phyloP scores from a whole-genome alignment of 1,140 invertebrate species.

The Anagrus nilaparvatae region DNA sequence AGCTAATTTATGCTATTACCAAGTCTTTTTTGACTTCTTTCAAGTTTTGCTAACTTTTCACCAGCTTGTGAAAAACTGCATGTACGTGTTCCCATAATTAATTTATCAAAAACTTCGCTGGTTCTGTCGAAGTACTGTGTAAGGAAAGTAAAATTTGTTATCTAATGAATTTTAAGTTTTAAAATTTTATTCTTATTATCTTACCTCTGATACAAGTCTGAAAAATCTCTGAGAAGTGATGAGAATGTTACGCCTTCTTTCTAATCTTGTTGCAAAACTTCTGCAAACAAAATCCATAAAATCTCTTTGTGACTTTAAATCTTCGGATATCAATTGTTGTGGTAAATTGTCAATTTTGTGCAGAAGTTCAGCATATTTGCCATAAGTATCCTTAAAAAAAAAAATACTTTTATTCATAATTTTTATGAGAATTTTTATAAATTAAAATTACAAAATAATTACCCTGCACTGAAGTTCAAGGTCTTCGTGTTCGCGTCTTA shows the following conservation, averaged over 20 bases:
- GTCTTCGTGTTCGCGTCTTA: slow-evolving; percentile 62
- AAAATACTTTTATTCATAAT: too few species aligned
- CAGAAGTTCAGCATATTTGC: slow-evolving; percentile 63
- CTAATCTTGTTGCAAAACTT: slow-evolving; percentile 65
- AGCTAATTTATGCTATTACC: slow-evolving; percentile 21
- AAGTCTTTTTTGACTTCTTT: slow-evolving; percentile 39
- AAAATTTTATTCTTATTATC: slow-evolving; percentile 4
- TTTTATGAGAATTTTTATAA: slow-evolving; percentile 1
- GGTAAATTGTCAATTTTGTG: slow-evolving; percentile 54
- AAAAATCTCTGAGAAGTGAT: slow-evolving; percentile 69
- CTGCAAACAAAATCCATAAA: slow-evolving; percentile 74
- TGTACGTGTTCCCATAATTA: slow-evolving; percentile 50
- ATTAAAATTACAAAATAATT: slow-evolving; percentile 21
- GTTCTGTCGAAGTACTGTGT: slow-evolving; percentile 52
- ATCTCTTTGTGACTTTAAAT: slow-evolving; percentile 55
- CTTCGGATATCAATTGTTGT: slow-evolving; percentile 43
- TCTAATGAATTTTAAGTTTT: slow-evolving; percentile 4
- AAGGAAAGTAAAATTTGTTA: slow-evolving; percentile 10
- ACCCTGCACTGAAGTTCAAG: slow-evolving; percentile 68
- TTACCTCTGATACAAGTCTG: slow-evolving; percentile 59
- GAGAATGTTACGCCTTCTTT: slow-evolving; percentile 61
- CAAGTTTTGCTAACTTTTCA: slow-evolving; percentile 43
- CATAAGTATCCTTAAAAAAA: slow-evolving; percentile 53
- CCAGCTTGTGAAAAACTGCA: slow-evolving; percentile 46
- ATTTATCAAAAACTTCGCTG: slow-evolving; percentile 54